Base-by-base conservation (phyloP, 1,140 invertebrate species). In the Cotesia vestalis region DNA sequence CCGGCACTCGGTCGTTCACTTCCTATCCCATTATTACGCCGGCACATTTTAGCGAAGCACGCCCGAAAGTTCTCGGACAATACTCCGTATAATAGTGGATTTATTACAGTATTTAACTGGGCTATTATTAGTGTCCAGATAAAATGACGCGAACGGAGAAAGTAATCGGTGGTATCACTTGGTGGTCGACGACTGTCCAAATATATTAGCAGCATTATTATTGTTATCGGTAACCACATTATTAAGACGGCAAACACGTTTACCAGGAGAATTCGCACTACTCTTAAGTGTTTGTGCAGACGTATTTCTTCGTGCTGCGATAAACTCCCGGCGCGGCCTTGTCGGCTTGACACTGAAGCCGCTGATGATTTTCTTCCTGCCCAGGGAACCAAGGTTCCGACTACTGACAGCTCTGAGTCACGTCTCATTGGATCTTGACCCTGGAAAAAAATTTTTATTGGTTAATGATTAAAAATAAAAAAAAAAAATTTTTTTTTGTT, bases 21-120 rank as follows among this genome's bases (percentile, higher is more conserved):
- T 17, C 72, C 73, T 60, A 63, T 71, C 20, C 20, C 55, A 1
- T 40, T 6, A 35, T 57, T 70, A 9, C 80, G 74, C 53, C 77
- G 71, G 83, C 86, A 88, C 12, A 88, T 77, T 64, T 85, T 84
- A 2, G 79, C 69, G 9, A 89, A 82, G 77, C 89, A 90, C 66
- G 89, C 87, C 76, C 92, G 86, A 82, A 95, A 94, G 79, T 92
- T 93, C 71, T 92, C 92, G 4, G 92, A 93, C 77, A 94, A 90
- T 69, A 94, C 89, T 61, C 93, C 93, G 78, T 94, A 95, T 12
- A 95, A 88, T 12, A 95, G 83, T 1, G 94, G 94, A 86, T 95
- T 95, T 60, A 94, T 90, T 74, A 93, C 91, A 5, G 91, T 92
- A 79, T 93, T 94, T 12, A 92, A 82, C 67, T 92, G 89, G 3